These are phyloP conservation scores for Limnephilus rhombicus DNA, from an alignment of 2,888 invertebrate genomes.

Conservation along the genomic window DNA sequence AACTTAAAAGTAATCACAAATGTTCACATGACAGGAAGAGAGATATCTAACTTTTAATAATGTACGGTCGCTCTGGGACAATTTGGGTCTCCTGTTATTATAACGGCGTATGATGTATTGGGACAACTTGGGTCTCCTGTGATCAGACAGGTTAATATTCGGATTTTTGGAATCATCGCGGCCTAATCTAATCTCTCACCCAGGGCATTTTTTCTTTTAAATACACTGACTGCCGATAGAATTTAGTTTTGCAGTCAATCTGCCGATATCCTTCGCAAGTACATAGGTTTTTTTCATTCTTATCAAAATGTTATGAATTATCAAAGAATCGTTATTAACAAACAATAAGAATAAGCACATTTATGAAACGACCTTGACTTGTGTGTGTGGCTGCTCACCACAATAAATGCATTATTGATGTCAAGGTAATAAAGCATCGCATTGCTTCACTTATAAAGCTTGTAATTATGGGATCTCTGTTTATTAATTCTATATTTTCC, in stretches of 20 bases:
- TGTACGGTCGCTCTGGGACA: too few relatives aligned
- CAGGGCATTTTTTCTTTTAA: too few relatives aligned
- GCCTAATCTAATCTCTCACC: too few relatives aligned
- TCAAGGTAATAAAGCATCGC: background rate
- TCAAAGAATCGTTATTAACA: background rate
- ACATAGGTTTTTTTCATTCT: background rate
- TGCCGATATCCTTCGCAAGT: background rate
- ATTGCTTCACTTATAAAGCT: background rate
- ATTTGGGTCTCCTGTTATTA: too few relatives aligned
- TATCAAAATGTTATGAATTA: background rate
- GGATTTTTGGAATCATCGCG: too few relatives aligned
- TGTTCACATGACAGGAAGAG: too few relatives aligned
- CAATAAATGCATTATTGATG: background rate
- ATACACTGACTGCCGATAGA: background rate
- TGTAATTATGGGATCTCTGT: background rate
- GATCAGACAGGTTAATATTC: too few relatives aligned
- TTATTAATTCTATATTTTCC: background rate
- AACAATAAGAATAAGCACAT: background rate
- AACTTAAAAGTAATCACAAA: too few relatives aligned
- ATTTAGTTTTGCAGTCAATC: background rate
- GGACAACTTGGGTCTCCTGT: too few relatives aligned
- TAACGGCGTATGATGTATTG: too few relatives aligned
- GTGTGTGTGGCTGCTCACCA: background rate
- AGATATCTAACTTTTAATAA: too few relatives aligned
- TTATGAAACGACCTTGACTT: background rate